phyloP scores from a whole-genome alignment of 2,888 invertebrate genomes.

The Standfussiana lucernea region DNA sequence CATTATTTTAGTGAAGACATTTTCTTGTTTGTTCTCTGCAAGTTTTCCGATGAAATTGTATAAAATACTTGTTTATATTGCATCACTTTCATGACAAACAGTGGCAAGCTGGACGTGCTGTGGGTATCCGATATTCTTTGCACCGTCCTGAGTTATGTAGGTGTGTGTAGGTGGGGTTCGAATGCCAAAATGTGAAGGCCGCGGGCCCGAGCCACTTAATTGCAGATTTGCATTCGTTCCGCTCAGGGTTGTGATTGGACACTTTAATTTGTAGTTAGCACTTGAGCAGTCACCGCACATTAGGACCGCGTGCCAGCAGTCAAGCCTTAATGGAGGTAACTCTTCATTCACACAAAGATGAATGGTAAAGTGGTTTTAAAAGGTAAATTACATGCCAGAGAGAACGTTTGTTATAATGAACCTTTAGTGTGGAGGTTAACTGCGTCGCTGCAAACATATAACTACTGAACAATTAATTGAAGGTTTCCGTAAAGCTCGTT shows the following conservation, averaged over 20 bases:
- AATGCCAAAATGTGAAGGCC: slow-evolving; percentile 46
- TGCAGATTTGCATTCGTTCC: slow-evolving; percentile 58
- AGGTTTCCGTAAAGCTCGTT: slow-evolving; percentile 21
- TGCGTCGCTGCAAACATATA: not conserved
- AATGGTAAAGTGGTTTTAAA: slow-evolving; percentile 10
- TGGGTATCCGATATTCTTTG: slow-evolving; percentile 54
- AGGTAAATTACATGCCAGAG: slow-evolving; percentile 14
- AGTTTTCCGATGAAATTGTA: slow-evolving; percentile 40
- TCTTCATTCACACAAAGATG: slow-evolving; percentile 16
- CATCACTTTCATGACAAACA: slow-evolving; percentile 53
- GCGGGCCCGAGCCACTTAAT: slow-evolving; percentile 67
- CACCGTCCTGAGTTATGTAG: slow-evolving; percentile 15
- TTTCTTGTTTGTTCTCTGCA: slow-evolving; percentile 34
- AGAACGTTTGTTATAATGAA: slow-evolving; percentile 11
- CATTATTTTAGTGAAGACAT: slow-evolving; percentile 25
- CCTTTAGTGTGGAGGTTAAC: not conserved
- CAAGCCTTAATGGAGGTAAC: slow-evolving; percentile 1
- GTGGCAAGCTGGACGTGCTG: slow-evolving; percentile 56
- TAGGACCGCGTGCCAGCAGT: slow-evolving; percentile 18
- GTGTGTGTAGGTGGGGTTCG: slow-evolving; percentile 40
- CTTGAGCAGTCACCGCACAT: slow-evolving; percentile 36
- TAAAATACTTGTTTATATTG: slow-evolving; percentile 49
- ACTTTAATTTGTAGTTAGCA: slow-evolving; percentile 68
- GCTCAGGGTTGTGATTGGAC: slow-evolving; percentile 57
- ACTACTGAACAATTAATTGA: not conserved